Evolutionary conservation across 2,888 invertebrate genomes (phyloP), one percentile per base, ranked within the genome.

Genomic region (Cerceris rybyensis): DNA sequence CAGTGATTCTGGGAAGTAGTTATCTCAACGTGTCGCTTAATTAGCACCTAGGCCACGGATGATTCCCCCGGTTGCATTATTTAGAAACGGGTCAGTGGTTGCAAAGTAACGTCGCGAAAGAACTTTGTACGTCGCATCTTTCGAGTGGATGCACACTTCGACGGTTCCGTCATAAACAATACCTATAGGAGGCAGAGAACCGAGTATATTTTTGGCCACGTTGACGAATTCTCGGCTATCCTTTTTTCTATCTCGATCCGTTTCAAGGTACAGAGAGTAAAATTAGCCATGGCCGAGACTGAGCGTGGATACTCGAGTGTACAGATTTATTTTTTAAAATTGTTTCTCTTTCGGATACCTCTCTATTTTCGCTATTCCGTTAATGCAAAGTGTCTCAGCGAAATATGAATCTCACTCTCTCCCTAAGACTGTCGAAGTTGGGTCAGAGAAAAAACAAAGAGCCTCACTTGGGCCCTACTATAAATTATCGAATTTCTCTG

Each of bases 21-120:
- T 81, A 77, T 78, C 78, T 63, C 67, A n/a, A 0, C 42, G 28
- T 28, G 14, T 39, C 75, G 65, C 78, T 70, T 79, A 79, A 84
- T 83, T 79, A 84, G 14, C 63, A 43, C 55, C 8, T 70, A 50
- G 8, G 63, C 11, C 49, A 52, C 11, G 64, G 28, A 17, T 58
- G 59, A 72, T 55, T 54, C 14, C 11, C 6, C 28, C 42, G 14
- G 55, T 43, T 60, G 63, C 17, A 52, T 49, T 41, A 49, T 74
- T 42, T 13, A 11, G 5, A 71, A 57, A 68, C n/a, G n/a, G 28
- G 54, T 63, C 46, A 57, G 17, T n/a, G 50, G 7, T 13, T 61
- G 28, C 2, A 6, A 16, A 1, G 42, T 13, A 41, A 46, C 52
- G 13, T 7, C n/a, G 16, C 5, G 50, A 11, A 9, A 41, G 52